phyloP scores from a whole-genome alignment of 2,113 vertebrate species.

The Boulengeromyrus knoepffleri region DNA sequence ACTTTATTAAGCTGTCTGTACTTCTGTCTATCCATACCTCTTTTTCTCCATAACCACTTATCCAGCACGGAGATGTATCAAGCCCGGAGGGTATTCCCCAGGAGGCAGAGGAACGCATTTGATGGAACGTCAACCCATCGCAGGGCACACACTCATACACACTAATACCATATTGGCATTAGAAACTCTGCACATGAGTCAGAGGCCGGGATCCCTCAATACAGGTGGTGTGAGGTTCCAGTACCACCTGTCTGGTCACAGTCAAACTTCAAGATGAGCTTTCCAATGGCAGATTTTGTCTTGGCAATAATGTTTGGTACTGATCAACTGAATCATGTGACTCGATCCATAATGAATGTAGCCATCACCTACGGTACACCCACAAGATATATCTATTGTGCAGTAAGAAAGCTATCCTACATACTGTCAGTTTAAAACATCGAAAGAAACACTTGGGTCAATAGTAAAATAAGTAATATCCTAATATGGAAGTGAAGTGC shows the following conservation, averaged over 20 bases:
- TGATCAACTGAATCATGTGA: background rate
- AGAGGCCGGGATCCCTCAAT: background rate
- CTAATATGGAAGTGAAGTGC: background rate
- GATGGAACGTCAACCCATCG: background rate
- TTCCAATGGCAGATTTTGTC: background rate
- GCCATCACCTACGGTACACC: background rate
- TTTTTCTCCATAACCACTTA: background rate
- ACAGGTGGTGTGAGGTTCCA: background rate
- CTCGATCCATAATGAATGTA: background rate
- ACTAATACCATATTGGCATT: background rate
- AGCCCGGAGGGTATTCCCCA: background rate
- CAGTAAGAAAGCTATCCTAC: background rate
- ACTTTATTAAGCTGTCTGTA: constrained; percentile 33
- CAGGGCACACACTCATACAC: background rate
- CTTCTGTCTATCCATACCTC: background rate
- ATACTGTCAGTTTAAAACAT: background rate
- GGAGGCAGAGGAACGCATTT: background rate
- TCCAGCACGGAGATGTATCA: background rate
- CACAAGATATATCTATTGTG: background rate
- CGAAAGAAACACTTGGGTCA: background rate
- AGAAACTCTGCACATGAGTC: background rate
- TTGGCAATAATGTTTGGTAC: background rate
- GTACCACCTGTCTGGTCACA: background rate
- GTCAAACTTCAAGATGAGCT: background rate
- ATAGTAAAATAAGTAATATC: background rate